These are phyloP conservation scores for Pogonognathellus flavescens DNA, from an alignment of 1,140 invertebrate species.

Conservation along the genomic window DNA sequence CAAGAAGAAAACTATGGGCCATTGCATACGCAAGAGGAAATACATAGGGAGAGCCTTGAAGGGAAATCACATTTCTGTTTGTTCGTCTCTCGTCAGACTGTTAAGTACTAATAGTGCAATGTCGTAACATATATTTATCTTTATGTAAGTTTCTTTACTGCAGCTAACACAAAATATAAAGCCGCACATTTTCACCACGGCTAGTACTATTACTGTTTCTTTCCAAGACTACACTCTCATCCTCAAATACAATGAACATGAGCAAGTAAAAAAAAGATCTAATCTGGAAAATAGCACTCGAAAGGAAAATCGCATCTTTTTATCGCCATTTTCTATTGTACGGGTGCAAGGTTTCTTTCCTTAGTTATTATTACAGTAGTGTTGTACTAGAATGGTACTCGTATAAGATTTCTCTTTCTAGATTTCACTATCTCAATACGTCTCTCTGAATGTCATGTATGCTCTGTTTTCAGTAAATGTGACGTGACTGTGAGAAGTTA, in stretches of 20 bases:
- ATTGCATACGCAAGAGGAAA: not conserved
- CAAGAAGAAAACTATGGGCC: too few relatives aligned
- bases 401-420: too few relatives aligned
- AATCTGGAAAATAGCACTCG: slow-evolving; percentile 33
- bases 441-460: too few relatives aligned
- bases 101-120: not conserved
- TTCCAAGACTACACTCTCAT: too few relatives aligned
- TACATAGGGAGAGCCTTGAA: not conserved
- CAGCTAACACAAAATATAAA: slow-evolving; percentile 42
- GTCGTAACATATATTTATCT: slow-evolving; percentile 45
- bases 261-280: slow-evolving; percentile 29
- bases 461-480: not conserved
- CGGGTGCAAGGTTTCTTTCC: slow-evolving; percentile 15
- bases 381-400: not conserved
- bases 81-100: not conserved
- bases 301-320: slow-evolving; percentile 31
- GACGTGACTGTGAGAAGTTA: not conserved
- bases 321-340: slow-evolving; percentile 45
- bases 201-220: too few relatives aligned
- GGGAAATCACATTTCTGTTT: not conserved
- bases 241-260: slow-evolving; percentile 10
- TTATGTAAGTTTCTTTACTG: slow-evolving; percentile 46
- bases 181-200: slow-evolving; percentile 15
- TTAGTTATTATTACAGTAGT: slow-evolving; percentile 5
- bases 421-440: too few relatives aligned